A percentile compares a stretch with the other conserved stretches of the same genome.
Conservation (phyloP, 2,888 invertebrate genomes). For the Atrina japonica region DNA sequence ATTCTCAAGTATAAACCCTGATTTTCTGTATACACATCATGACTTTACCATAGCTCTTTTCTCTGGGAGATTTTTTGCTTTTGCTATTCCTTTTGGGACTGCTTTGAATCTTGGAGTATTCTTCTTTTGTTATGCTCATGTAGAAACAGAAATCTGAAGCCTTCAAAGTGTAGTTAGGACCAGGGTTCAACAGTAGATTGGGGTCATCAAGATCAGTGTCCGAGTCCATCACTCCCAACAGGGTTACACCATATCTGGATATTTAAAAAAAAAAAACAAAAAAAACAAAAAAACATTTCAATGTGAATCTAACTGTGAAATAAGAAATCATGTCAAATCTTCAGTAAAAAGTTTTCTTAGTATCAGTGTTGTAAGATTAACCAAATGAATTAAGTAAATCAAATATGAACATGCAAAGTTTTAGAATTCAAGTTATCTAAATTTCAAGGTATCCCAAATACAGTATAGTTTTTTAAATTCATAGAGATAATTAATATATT, state of each 20-base stretch:
- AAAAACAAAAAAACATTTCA: too few relatives aligned
- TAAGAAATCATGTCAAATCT: too few relatives aligned
- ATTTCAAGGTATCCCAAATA: too few relatives aligned
- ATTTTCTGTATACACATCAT: neutral
- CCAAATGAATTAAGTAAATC: too few relatives aligned
- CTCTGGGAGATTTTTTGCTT: constrained; percentile 43
- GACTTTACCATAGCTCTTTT: constrained; percentile 64
- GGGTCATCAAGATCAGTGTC: constrained; percentile 90
- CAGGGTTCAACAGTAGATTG: constrained; percentile 94
- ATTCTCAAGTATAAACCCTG: too few relatives aligned
- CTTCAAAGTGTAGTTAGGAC: constrained; percentile 97
- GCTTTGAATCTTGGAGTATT: constrained; percentile 86
- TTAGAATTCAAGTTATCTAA: too few relatives aligned
- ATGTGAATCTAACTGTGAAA: too few relatives aligned
- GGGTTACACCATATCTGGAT: constrained; percentile 93
- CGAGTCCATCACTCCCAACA: constrained; percentile 91
- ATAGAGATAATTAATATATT: too few relatives aligned
- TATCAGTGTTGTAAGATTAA: too few relatives aligned
- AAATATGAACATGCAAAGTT: too few relatives aligned
- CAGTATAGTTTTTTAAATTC: too few relatives aligned
- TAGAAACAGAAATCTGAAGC: constrained; percentile 98
- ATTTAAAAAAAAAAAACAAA: neutral
- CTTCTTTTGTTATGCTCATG: constrained; percentile 98
- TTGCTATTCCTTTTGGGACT: neutral
- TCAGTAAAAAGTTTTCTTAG: too few relatives aligned